phyloP scores from a whole-genome alignment of 2,113 vertebrate species.

The Hyperopisus bebe region DNA sequence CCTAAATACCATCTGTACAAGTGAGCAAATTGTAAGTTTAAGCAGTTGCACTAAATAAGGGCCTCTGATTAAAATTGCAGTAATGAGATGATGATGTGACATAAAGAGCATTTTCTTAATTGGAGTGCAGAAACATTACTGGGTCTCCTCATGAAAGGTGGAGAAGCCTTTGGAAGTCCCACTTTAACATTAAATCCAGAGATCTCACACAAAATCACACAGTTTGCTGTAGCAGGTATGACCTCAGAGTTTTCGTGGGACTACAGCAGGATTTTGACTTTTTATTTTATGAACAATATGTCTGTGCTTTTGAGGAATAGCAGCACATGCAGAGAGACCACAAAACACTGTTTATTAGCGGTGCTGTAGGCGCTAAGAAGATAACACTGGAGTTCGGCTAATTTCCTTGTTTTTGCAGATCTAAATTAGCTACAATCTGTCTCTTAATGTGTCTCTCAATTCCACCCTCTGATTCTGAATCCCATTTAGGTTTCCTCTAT shows the following conservation, averaged over 20 bases:
- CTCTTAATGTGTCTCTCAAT: not conserved
- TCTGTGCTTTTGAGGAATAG: not conserved
- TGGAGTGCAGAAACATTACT: not conserved
- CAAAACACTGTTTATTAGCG: not conserved
- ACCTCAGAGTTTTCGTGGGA: not conserved
- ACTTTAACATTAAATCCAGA: not conserved
- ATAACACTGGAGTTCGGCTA: not conserved
- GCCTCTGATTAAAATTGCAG: conserved; percentile 12
- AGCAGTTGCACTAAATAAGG: conserved; percentile 9
- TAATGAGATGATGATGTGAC: not conserved
- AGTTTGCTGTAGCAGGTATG: not conserved
- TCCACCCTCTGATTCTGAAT: not conserved
- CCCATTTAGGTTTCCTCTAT: not conserved
- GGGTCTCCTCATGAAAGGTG: not conserved
- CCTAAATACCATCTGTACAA: conserved; percentile 7
- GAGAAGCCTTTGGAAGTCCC: not conserved
- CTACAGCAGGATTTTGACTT: not conserved
- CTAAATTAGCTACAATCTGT: not conserved
- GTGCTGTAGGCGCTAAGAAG: not conserved
- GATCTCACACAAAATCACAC: not conserved
- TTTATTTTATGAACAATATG: not conserved
- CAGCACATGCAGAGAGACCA: not conserved
- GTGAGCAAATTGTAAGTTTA: conserved; percentile 10
- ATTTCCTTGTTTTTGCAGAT: not conserved
- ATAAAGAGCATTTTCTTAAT: conserved; percentile 15